Evolutionary conservation across 1,140 invertebrate genomes (phyloP).

Genomic region (Zaprionus capensis): DNA sequence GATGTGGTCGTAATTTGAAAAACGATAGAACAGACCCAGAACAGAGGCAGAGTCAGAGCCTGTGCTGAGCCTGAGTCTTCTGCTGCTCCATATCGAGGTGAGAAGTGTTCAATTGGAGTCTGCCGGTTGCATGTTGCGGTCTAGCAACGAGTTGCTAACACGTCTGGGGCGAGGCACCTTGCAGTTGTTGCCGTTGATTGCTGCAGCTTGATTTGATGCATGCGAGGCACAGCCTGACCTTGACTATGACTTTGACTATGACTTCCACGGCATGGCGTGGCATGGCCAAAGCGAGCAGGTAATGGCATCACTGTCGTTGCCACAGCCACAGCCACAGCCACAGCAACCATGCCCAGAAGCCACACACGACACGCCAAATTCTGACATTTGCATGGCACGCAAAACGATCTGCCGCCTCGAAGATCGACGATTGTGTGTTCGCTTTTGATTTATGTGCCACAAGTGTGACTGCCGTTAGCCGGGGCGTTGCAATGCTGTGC

Average conservation of each 20-base stretch:
- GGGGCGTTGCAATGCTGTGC: slow-evolving; percentile 53
- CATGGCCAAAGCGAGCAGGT: neutral
- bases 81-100: slow-evolving; percentile 73
- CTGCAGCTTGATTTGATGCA: slow-evolving; percentile 73
- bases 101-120: slow-evolving; percentile 74
- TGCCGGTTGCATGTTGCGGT: slow-evolving; percentile 24
- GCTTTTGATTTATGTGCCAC: slow-evolving; percentile 76
- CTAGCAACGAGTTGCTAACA: slow-evolving; percentile 68
- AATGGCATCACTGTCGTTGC: slow-evolving; percentile 33
- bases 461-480: slow-evolving; percentile 79
- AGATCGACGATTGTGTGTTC: slow-evolving; percentile 28
- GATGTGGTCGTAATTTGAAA: slow-evolving; percentile 75
- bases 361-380: slow-evolving; percentile 76
- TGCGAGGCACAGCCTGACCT: slow-evolving; percentile 72
- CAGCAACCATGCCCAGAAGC: slow-evolving; percentile 73
- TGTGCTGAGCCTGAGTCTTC: slow-evolving; percentile 13
- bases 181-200: slow-evolving; percentile 64
- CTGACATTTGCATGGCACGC: slow-evolving; percentile 80
- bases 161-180: slow-evolving; percentile 78
- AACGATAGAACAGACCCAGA: slow-evolving; percentile 57
- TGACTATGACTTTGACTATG: slow-evolving; percentile 55
- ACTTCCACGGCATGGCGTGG: neutral
- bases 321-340: neutral
- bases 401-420: slow-evolving; percentile 36
- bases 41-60: neutral